A percentile compares a stretch with the other conserved stretches of the same genome.
Conservation (phyloP, 2,888 invertebrate species). For the Isoperla grammatica region DNA sequence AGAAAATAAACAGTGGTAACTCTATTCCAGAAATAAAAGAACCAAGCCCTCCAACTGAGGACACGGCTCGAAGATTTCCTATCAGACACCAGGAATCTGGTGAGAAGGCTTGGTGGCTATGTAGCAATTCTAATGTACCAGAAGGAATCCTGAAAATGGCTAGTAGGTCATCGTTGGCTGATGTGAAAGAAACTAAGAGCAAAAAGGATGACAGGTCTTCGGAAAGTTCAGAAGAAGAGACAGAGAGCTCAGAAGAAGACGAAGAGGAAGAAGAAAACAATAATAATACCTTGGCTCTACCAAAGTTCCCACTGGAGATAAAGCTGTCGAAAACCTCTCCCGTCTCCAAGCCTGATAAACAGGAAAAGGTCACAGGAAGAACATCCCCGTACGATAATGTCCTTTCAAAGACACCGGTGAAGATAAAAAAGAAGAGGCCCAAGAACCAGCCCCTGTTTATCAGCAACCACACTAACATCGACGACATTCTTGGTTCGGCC, state of each 20-base stretch:
- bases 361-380: slow-evolving; percentile 45
- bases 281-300: slow-evolving; percentile 9
- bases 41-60: slow-evolving; percentile 13
- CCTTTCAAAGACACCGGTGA: slow-evolving; percentile 36
- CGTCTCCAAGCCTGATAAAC: slow-evolving; percentile 35
- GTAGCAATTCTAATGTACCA: slow-evolving; percentile 34
- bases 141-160: slow-evolving; percentile 29
- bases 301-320: slow-evolving; percentile 40
- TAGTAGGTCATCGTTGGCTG: background rate
- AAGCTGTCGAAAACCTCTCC: slow-evolving; percentile 33
- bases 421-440: slow-evolving; percentile 34
- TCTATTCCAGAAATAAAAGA: slow-evolving; percentile 14
- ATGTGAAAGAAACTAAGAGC: background rate
- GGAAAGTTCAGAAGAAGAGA: slow-evolving; percentile 29
- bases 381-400: slow-evolving; percentile 69
- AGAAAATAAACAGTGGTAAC: slow-evolving; percentile 13
- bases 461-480: slow-evolving; percentile 80
- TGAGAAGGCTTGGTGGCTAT: slow-evolving; percentile 37
- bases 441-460: slow-evolving; percentile 60
- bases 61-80: slow-evolving; percentile 7
- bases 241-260: slow-evolving; percentile 32
- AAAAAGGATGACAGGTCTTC: slow-evolving; percentile 19
- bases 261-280: slow-evolving; percentile 20
- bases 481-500: slow-evolving; percentile 70
- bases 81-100: slow-evolving; percentile 33